These are phyloP conservation scores for Phymatocera aterrima DNA, from an alignment of 2,888 invertebrate genomes.

Conservation along the genomic window DNA sequence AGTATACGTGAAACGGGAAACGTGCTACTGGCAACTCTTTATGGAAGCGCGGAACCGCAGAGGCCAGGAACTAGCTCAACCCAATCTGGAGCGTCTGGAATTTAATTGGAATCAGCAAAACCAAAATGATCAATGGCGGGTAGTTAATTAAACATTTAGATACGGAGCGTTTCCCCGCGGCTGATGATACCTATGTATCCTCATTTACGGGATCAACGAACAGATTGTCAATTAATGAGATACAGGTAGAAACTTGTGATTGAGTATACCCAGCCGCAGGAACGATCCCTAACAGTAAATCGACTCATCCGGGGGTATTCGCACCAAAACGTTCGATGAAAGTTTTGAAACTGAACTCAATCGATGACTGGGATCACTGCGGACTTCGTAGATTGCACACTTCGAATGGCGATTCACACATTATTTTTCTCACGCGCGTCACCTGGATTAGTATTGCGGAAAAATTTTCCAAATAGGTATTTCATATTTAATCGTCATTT, in stretches of 20 bases:
- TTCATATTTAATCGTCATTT: no score
- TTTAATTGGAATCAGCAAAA: slow-evolving; percentile 38
- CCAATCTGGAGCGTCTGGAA: slow-evolving; percentile 5
- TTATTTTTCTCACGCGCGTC: no score
- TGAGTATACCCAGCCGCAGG: no score
- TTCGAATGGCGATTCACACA: no score
- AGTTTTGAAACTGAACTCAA: no score
- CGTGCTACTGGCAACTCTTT: slow-evolving; percentile 16
- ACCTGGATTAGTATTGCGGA: no score
- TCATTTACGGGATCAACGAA: not conserved
- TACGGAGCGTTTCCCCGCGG: not conserved
- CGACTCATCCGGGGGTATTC: no score
- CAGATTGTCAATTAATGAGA: not conserved
- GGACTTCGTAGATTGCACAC: no score
- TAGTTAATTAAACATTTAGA: slow-evolving; percentile 4
- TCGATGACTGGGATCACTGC: no score
- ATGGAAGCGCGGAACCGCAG: not conserved
- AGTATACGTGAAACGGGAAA: not conserved
- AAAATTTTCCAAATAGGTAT: no score
- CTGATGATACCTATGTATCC: not conserved
- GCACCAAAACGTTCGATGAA: no score
- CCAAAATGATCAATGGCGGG: slow-evolving; percentile 5
- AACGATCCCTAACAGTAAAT: not conserved
- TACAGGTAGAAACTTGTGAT: no score
- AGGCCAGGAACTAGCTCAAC: slow-evolving; percentile 13